Percentiles rank a stretch among this genome's conserved stretches.
Conservation (phyloP, 2,888 invertebrate genomes). For the Ennomos erosarius region DNA sequence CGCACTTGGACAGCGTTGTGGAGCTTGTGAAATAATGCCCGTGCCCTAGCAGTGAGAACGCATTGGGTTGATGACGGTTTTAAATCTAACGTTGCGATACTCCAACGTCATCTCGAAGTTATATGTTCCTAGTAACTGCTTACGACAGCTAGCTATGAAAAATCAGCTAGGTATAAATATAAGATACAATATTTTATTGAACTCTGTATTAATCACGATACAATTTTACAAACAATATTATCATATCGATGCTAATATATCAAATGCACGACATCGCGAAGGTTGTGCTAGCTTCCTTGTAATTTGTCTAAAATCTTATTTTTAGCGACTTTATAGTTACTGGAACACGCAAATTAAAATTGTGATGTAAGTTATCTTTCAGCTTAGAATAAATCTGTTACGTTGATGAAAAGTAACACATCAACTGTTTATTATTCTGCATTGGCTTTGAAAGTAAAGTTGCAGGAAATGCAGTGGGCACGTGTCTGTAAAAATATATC, state of each 20-base stretch:
- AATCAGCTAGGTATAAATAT: neutral
- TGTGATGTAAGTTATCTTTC: too few species aligned
- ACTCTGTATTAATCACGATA: neutral
- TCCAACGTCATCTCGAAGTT: too few species aligned
- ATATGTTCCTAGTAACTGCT: too few species aligned
- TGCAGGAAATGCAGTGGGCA: conserved; percentile 56
- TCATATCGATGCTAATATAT: conserved; percentile 12
- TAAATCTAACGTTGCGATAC: too few species aligned
- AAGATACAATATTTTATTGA: neutral
- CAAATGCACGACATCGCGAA: conserved; percentile 16
- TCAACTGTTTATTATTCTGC: conserved; percentile 43
- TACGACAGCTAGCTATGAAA: too few species aligned
- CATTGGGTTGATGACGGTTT: too few species aligned
- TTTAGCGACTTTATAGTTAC: neutral
- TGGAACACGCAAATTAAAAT: neutral
- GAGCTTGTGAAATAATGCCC: too few species aligned
- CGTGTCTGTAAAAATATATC: conserved; percentile 56
- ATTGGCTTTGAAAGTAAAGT: conserved; percentile 57
- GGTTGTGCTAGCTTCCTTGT: conserved; percentile 6
- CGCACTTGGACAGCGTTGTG: too few species aligned
- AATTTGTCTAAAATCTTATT: neutral
- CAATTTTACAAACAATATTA: conserved; percentile 6
- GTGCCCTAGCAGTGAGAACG: too few species aligned
- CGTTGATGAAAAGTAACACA: conserved; percentile 12
- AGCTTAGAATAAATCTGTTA: neutral